phyloP scores from a whole-genome alignment of 2,113 vertebrate genomes.

The Suncus etruscus region DNA sequence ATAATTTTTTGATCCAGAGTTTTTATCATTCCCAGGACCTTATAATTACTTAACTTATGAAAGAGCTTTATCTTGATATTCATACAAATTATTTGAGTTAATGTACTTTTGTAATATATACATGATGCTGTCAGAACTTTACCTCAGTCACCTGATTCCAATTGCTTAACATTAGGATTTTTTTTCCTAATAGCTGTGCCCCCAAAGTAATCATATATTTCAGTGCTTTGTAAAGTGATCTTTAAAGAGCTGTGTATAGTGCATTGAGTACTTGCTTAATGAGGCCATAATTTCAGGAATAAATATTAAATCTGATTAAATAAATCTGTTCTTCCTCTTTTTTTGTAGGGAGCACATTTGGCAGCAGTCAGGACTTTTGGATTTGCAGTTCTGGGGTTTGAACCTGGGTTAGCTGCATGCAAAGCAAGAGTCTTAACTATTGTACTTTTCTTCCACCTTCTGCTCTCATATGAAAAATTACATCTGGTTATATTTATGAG shows the following conservation, averaged over 20 bases:
- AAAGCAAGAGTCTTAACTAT: no score
- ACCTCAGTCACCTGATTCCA: background rate
- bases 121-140: background rate
- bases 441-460: no score
- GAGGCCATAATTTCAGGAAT: slow-evolving; percentile 26
- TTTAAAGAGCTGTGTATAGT: slow-evolving; percentile 33
- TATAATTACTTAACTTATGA: background rate
- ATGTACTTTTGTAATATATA: background rate
- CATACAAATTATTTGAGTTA: background rate
- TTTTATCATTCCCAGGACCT: background rate
- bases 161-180: background rate
- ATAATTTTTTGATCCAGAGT: background rate
- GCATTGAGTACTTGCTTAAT: slow-evolving; percentile 54
- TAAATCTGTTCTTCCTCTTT: background rate
- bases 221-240: slow-evolving; percentile 11
- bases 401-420: no score
- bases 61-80: background rate
- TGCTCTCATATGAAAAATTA: background rate
- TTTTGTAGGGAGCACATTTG: background rate
- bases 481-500: background rate
- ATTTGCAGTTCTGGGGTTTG: no score
- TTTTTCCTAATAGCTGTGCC: background rate
- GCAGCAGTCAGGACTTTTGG: no score
- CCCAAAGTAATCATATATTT: background rate
- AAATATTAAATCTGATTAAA: slow-evolving; percentile 48